Base-by-base conservation (phyloP, 2,113 vertebrate genomes). In the Megaceryle torquata region DNA sequence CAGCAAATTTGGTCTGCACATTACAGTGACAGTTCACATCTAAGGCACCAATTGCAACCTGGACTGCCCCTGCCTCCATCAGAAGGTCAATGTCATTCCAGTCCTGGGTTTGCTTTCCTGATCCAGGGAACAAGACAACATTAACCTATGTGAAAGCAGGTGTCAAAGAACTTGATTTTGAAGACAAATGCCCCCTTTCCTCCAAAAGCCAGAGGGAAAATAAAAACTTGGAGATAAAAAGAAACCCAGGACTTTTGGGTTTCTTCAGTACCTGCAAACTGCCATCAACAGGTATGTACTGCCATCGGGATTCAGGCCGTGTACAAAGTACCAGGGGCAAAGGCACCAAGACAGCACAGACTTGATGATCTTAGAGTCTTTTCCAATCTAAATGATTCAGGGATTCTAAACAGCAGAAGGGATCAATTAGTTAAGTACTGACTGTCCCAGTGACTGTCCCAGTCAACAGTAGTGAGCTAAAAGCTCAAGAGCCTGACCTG, bases 61-160 rank as follows among this genome's bases (percentile, higher is more conserved):
- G 65, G 65, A 21, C 1, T 85, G 31, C 35, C 54, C 15, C 13
- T 51, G 59, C 57, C 78, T 11, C 67, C 20, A 11, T 46, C 51
- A 88, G 26, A 44, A 67, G 20, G 29, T 33, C 60, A 54, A 25
- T 7, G 70, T 13, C 41, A n/a, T 9, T 53, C 6, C 82, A 67
- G 64, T 7, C 33, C 71, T 51, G 24, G 18, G 6, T 31, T 60
- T 64, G 20, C 53, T 35, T 29, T 54, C 29, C 69, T 56, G 15
- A 20, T 8, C 57, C 85, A 78, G 43, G 19, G n/a, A 95, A 60
- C 48, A 5, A 16, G 12, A 29, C 11, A 56, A 10, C 11, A 28
- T 10, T 26, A 44, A 50, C 8, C 6, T 37, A 12, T 1, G 12
- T 0, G 2, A 65, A 77, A 82, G 9, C 20, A 76, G 2, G 2